Base-by-base conservation (phyloP, 2,113 vertebrate species). In the Chamaea fasciata region DNA sequence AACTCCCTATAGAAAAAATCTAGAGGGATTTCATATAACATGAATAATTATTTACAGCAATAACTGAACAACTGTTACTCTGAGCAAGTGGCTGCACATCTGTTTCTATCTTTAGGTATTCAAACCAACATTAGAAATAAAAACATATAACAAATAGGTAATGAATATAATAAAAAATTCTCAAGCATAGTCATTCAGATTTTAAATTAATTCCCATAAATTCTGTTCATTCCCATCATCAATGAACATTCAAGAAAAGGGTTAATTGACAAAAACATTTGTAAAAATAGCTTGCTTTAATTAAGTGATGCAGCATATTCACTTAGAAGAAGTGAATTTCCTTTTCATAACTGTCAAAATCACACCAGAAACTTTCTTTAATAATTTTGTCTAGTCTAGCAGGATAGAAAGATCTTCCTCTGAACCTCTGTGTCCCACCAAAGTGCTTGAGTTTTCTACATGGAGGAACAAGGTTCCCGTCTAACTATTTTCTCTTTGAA, bases 231-330 rank as follows among this genome's bases (percentile, higher is more conserved):
- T 88, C 26, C 31, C 20, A 35, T 77, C 4, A 1, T 63, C 79
- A 83, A 57, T 93, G 76, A 96, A 93, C 95, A 94, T 92, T 96
- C 85, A 93, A 70, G 71, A 27, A 90, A 83, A 94, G 56, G 11
- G 10, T 85, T 93, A 59, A 50, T 23, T 59, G 59, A 76, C 67
- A 93, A 85, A 94, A 90, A 30, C 0, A 0, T 81, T 90, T 35
- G 23, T 76, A 83, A 88, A 96, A 95, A 90, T 80, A 92, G 19
- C 76, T 86, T 23, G 0, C 63, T 92, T 91, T 80, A 92, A 92
- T 92, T 74, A 83, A 87, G 35, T 4, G 2, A 69, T 42, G 59
- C 31, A 64, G 52, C 75, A 64, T 78, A 90, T 78, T 93, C 56
- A 90, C 22, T 41, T 41, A 41, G 41, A 41, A 60, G 60, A 86